Evolutionary conservation across 2,888 invertebrate genomes (phyloP).

Genomic region (Quadriops clusia): DNA sequence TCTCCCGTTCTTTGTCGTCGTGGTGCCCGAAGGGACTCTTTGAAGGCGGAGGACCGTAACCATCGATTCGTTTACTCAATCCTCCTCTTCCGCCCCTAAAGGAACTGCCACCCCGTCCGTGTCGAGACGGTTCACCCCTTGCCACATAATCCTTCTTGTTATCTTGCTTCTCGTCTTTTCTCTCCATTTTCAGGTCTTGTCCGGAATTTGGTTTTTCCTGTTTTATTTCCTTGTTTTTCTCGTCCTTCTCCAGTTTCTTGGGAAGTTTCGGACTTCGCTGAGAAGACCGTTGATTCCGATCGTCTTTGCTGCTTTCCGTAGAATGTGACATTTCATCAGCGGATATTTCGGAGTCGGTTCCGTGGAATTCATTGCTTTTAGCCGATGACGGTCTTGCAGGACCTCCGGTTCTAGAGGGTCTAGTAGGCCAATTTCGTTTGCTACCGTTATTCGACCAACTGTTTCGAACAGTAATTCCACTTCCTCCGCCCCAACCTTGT

Average conservation of each 20-base stretch:
- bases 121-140: slow-evolving; percentile 77
- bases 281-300: slow-evolving; percentile 34
- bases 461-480: slow-evolving; percentile 18
- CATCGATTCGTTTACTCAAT: slow-evolving; percentile 53
- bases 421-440: too few species aligned
- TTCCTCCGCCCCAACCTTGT: slow-evolving; percentile 34
- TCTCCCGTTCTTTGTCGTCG: slow-evolving; percentile 31
- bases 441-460: slow-evolving; percentile 27
- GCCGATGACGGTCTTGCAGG: slow-evolving; percentile 30
- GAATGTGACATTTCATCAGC: slow-evolving; percentile 55
- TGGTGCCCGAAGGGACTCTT: slow-evolving; percentile 58
- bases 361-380: slow-evolving; percentile 40
- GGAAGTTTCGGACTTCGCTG: slow-evolving; percentile 43
- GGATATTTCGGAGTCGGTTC: slow-evolving; percentile 65
- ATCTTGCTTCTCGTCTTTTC: slow-evolving; percentile 28
- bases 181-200: too few species aligned
- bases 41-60: slow-evolving; percentile 70
- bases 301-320: slow-evolving; percentile 44
- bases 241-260: slow-evolving; percentile 46
- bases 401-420: slow-evolving; percentile 35
- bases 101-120: slow-evolving; percentile 57
- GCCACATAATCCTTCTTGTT: slow-evolving; percentile 57
- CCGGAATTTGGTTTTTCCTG: slow-evolving; percentile 17
- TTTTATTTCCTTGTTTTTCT: slow-evolving; percentile 42
- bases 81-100: slow-evolving; percentile 39